A percentile compares a stretch with the other conserved stretches of the same genome.
These are phyloP conservation scores for Pinctada fucata DNA, from an alignment of 2,888 invertebrate genomes.

Conservation along the genomic window DNA sequence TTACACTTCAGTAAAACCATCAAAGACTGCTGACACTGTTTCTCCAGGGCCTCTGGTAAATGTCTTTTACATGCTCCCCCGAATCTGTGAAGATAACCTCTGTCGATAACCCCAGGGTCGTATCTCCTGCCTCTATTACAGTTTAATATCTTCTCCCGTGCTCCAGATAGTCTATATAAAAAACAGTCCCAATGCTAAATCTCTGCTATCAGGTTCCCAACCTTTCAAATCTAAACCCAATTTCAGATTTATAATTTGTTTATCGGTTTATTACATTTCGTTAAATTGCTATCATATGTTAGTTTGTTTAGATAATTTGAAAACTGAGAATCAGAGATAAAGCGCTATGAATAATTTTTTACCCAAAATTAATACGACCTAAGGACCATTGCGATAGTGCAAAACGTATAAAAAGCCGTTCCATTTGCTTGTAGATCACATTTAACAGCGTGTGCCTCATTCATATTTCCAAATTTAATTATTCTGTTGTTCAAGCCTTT, in stretches of 20 bases:
- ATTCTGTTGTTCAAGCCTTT: too few species aligned
- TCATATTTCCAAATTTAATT: too few species aligned
- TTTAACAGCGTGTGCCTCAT: too few species aligned
- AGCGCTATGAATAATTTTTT: neutral
- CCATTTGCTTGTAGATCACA: too few species aligned
- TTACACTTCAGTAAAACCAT: neutral
- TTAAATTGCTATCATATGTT: neutral
- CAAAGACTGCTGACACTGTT: neutral
- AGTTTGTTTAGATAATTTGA: neutral
- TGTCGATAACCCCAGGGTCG: neutral
- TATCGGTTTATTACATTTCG: neutral
- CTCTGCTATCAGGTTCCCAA: neutral
- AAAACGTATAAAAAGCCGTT: too few species aligned
- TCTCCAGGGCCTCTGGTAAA: neutral
- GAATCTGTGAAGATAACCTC: slow-evolving; percentile 3
- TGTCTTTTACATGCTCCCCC: slow-evolving; percentile 1
- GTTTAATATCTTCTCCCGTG: neutral
- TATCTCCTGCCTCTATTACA: neutral
- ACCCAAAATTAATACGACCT: too few species aligned
- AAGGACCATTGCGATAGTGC: too few species aligned
- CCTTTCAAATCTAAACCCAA: neutral
- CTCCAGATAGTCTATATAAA: too few species aligned
- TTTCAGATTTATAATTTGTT: neutral
- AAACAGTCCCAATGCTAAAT: neutral
- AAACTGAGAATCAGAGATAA: neutral